Percentiles rank a stretch among this genome's conserved stretches.
Evolutionary conservation across 2,113 vertebrate genomes (phyloP).

Genomic region (Cynocephalus volans): DNA sequence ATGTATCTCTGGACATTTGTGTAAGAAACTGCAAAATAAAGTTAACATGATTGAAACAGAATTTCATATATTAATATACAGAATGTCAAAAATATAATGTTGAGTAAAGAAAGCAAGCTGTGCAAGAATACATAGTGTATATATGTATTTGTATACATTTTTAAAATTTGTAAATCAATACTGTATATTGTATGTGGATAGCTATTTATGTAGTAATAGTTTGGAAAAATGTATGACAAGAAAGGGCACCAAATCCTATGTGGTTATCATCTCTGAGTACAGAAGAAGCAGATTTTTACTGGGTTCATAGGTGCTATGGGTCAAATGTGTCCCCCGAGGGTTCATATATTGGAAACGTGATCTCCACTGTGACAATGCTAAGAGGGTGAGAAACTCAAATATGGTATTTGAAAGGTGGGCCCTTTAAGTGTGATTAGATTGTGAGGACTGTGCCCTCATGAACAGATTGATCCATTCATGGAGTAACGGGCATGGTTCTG

Average conservation of each 20-base stretch:
- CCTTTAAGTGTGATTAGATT: too few species aligned
- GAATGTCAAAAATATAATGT: not conserved
- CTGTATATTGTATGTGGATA: not conserved
- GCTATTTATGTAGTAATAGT: not conserved
- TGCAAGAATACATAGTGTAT: not conserved
- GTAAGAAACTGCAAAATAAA: not conserved
- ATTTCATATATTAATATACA: not conserved
- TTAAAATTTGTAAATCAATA: not conserved
- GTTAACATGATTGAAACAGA: slow-evolving; percentile 29
- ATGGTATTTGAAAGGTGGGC: too few species aligned
- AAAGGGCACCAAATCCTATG: not conserved
- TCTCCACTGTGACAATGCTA: too few species aligned
- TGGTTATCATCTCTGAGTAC: not conserved
- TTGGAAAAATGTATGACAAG: not conserved
- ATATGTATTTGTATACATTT: not conserved
- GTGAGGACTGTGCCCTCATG: too few species aligned
- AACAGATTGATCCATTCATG: too few species aligned
- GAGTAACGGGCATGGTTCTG: too few species aligned
- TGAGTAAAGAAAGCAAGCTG: not conserved
- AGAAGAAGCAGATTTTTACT: not conserved
- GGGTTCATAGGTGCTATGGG: too few species aligned
- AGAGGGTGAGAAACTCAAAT: too few species aligned
- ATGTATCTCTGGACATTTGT: not conserved
- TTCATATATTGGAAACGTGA: too few species aligned
- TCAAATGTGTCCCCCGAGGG: too few species aligned